phyloP scores from a whole-genome alignment of 2,113 vertebrate genomes.

The Semnornis frantzii region DNA sequence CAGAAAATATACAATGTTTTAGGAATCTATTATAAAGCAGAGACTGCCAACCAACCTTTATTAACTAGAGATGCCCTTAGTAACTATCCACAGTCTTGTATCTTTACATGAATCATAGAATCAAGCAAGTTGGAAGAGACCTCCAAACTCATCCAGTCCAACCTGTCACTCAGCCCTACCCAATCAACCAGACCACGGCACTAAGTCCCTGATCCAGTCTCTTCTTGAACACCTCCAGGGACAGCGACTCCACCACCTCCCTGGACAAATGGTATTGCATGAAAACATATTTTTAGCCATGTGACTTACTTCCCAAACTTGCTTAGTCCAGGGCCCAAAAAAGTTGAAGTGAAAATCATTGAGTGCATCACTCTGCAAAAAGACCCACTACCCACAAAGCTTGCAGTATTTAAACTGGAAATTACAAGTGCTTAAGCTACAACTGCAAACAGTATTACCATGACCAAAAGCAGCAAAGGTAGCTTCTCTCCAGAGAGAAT shows the following conservation, averaged over 20 bases:
- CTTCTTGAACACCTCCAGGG: no score
- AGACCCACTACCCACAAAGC: not conserved
- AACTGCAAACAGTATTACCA: not conserved
- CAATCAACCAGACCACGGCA: no score
- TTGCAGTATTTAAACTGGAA: not conserved
- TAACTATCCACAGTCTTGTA: not conserved
- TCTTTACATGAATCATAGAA: not conserved
- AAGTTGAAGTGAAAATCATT: not conserved
- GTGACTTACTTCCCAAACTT: not conserved
- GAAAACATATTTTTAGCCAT: not conserved
- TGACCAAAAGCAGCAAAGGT: not conserved
- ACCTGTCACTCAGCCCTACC: no score
- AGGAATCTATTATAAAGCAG: not conserved
- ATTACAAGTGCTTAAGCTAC: not conserved
- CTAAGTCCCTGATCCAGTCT: no score
- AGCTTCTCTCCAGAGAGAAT: not conserved
- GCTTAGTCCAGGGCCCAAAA: not conserved
- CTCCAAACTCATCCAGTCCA: no score
- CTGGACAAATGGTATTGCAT: not conserved
- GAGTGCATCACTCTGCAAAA: not conserved
- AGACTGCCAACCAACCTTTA: not conserved
- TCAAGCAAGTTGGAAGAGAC: no score
- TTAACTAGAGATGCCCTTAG: not conserved
- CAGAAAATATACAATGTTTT: not conserved
- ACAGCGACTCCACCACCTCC: no score